Evolutionary conservation across 2,797 vertebrate genomes (phyloP), one percentile per base, ranked within the genome.

Genomic region (Euphonia xanthogaster): DNA sequence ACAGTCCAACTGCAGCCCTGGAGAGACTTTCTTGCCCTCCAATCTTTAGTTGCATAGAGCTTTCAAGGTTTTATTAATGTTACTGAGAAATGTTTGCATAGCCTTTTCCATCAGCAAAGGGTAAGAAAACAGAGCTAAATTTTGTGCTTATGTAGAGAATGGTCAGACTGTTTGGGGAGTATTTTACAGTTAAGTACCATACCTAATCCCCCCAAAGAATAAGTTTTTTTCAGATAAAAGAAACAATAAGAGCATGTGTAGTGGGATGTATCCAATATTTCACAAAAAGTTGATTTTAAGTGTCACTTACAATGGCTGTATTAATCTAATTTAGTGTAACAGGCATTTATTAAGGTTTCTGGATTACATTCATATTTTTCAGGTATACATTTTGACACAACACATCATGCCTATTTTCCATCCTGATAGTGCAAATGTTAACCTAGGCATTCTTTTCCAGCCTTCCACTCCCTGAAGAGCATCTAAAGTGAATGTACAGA

Each of bases 11-110:
- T 19, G 17, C 31, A 70, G 74, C 33, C 30, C 53, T 19, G 10
- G 20, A 31, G 42, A 81, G 5, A 16, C 35, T 51, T 74, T 65
- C 25, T 68, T 0, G 0, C 25, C 17, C 20, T 57, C 25, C 35
- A 37, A 0, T 18, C 9, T 14, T 33, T 54, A 35, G 24, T 10
- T 72, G 28, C 16, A 23, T 23, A 8, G 22, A 37, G 31, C 28
- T 37, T 88, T 72, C 31, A 22, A 42, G 22, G 12, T 45, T 86
- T 53, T 50, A 45, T 21, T 54, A 21, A 18, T 27, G 14, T 25
- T 75, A 75, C 25, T 62, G 21, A 66, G 33, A 62, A 84, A 33
- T 5, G 5, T 54, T 74, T 90, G 31, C 22, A n/a, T 10, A 3
- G 50, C 11, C 14, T 73, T 91, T 88, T 73, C 47, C 35, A 54